Conservation (phyloP, 1,140 invertebrate genomes). For the Monomorium pharaonis region DNA sequence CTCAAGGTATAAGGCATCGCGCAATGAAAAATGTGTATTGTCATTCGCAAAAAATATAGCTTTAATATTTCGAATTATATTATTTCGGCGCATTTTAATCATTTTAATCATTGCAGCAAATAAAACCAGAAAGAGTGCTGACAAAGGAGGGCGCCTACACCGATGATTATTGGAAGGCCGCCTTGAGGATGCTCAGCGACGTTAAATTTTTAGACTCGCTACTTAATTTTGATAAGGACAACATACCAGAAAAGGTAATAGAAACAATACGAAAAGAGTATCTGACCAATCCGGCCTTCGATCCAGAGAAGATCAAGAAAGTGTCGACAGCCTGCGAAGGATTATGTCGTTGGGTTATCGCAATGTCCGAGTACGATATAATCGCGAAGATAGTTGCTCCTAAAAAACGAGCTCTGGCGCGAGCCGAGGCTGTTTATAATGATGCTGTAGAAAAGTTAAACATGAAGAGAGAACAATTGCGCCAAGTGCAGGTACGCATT, state of each 20-base stretch:
- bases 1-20: conserved; percentile 88
- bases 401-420: conserved; percentile 92
- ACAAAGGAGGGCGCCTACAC: conserved; percentile 90
- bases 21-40: neutral
- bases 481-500: conserved; percentile 84
- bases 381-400: conserved; percentile 95
- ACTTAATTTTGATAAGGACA: conserved; percentile 96
- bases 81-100: neutral
- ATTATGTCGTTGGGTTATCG: conserved; percentile 96
- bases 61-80: neutral
- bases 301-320: conserved; percentile 94
- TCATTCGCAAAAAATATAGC: neutral
- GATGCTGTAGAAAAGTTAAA: conserved; percentile 89
- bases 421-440: conserved; percentile 91
- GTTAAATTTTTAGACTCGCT: conserved; percentile 95
- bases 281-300: conserved; percentile 94
- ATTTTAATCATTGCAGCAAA: conserved; percentile 85
- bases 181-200: conserved; percentile 95
- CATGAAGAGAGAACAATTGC: conserved; percentile 91
- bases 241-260: conserved; percentile 93
- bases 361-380: conserved; percentile 96
- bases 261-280: conserved; percentile 93
- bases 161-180: conserved; percentile 97
- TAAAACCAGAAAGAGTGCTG: conserved; percentile 93
- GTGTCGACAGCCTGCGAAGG: conserved; percentile 92